Conservation (phyloP, 2,113 vertebrate genomes). For the Perccottus glenii region DNA sequence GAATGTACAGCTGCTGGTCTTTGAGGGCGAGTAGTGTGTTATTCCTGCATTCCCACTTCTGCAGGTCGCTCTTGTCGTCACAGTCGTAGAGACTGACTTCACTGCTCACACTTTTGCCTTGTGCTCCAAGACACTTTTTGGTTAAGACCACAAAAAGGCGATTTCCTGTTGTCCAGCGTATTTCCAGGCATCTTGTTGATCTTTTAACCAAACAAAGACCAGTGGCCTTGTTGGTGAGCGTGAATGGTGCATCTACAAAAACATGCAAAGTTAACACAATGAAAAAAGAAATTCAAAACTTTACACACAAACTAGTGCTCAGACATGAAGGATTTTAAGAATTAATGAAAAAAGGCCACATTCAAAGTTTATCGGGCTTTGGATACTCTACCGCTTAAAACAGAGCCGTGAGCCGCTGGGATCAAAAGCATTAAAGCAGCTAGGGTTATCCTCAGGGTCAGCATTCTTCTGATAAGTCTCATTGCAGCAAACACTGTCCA, state of each 20-base stretch:
- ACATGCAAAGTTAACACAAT: neutral
- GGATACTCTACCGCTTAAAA: conserved; percentile 59
- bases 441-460: conserved; percentile 51
- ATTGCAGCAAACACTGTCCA: conserved; percentile 48
- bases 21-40: conserved; percentile 86
- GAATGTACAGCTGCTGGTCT: conserved; percentile 82
- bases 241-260: conserved; percentile 55
- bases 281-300: neutral
- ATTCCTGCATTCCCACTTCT: conserved; percentile 92
- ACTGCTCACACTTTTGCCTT: conserved; percentile 82
- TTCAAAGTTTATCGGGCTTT: neutral
- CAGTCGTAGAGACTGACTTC: conserved; percentile 83
- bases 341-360: too few species aligned
- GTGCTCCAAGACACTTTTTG: conserved; percentile 86
- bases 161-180: conserved; percentile 87
- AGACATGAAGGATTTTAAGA: neutral
- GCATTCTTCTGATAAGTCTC: conserved; percentile 58
- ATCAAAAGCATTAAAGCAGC: conserved; percentile 56
- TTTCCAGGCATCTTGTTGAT: conserved; percentile 18
- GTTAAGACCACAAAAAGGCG: conserved; percentile 78
- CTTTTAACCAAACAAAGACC: conserved; percentile 53
- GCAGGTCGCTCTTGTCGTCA: conserved; percentile 79
- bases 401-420: conserved; percentile 26
- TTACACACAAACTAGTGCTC: neutral
- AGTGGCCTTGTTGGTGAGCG: conserved; percentile 54